Evolutionary conservation across 2,888 invertebrate species (phyloP).

Genomic region (Cistogaster globosa): DNA sequence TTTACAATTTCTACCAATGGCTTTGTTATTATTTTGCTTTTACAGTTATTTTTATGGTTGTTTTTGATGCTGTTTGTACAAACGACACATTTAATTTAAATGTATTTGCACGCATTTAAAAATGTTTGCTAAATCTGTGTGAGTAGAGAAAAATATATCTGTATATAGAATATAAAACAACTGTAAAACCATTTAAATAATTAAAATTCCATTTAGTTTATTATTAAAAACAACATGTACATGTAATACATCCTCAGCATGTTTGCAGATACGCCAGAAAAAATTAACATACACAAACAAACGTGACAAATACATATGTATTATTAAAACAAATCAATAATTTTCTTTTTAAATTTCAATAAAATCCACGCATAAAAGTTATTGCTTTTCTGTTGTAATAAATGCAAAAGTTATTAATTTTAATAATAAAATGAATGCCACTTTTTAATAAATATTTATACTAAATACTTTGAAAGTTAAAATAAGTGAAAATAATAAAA

Average conservation of each 20-base stretch:
- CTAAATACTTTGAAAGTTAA: background rate
- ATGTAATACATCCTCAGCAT: background rate
- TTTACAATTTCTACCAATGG: background rate
- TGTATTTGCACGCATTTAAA: conserved; percentile 19
- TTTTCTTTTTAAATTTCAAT: background rate
- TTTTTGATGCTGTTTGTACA: conserved; percentile 27
- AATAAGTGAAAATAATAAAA: background rate
- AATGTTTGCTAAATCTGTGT: background rate
- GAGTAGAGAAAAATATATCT: background rate
- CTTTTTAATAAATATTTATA: background rate
- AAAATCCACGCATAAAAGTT: background rate
- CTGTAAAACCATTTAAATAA: conserved; percentile 60
- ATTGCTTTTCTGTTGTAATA: background rate
- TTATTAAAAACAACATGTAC: conserved; percentile 50
- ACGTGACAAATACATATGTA: conserved; percentile 4
- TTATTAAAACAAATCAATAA: conserved; percentile 10
- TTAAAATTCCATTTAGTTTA: conserved; percentile 63
- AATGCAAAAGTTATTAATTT: background rate
- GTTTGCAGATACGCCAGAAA: background rate
- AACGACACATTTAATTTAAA: conserved; percentile 49
- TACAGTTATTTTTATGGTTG: background rate
- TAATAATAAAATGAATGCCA: background rate
- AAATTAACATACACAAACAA: background rate
- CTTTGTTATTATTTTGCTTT: background rate
- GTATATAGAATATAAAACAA: conserved; percentile 52